Conservation (phyloP, 2,797 vertebrate species). For the Zalophus californianus region DNA sequence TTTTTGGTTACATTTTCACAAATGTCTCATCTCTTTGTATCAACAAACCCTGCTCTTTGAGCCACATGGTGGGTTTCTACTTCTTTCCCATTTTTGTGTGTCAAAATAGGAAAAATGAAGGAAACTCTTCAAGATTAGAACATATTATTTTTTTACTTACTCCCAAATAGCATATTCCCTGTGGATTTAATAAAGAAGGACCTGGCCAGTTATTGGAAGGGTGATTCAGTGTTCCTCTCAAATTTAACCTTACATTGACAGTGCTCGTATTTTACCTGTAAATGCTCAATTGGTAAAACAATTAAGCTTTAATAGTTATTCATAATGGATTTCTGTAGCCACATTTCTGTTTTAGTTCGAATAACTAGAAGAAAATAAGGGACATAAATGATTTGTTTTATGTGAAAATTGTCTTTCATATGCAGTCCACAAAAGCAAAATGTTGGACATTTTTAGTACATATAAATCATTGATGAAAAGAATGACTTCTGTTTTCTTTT, state of each 20-base stretch:
- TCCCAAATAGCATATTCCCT: conserved; percentile 36
- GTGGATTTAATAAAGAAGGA: neutral
- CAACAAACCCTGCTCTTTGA: neutral
- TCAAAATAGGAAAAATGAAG: neutral
- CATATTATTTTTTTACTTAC: neutral
- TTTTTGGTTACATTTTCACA: neutral
- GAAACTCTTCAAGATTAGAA: neutral
- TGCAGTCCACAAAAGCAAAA: neutral
- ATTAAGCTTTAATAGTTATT: conserved; percentile 30
- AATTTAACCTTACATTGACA: conserved; percentile 7
- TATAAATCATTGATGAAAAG: neutral
- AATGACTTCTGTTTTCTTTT: neutral
- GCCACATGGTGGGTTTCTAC: neutral
- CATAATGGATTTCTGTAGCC: conserved; percentile 1
- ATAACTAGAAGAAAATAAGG: conserved; percentile 33
- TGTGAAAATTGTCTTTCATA: conserved; percentile 47
- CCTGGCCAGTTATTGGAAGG: neutral
- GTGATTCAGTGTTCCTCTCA: neutral
- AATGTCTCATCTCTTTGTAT: neutral
- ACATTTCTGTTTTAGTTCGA: conserved; percentile 45
- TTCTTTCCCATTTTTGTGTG: neutral
- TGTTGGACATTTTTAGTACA: neutral
- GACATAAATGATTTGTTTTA: conserved; percentile 41
- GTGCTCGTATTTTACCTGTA: neutral
- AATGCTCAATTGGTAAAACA: neutral